A percentile compares a stretch with the other conserved stretches of the same genome.
Evolutionary conservation across 2,888 invertebrate species (phyloP).

Genomic region (Toxonevra muliebris): DNA sequence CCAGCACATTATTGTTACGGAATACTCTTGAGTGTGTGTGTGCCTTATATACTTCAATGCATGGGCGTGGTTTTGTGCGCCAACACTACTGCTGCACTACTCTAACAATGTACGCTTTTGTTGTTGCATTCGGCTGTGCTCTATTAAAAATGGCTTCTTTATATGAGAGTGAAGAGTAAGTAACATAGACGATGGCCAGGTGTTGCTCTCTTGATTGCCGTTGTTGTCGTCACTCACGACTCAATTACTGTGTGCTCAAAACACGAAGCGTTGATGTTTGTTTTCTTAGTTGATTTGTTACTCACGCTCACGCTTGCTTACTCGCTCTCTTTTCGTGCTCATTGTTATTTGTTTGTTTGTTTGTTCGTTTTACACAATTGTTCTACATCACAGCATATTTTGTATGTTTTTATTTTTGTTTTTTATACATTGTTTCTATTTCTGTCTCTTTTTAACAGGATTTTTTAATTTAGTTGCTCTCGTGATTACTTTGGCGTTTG

Average conservation of each 20-base stretch:
- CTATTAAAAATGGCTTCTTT: slow-evolving; percentile 48
- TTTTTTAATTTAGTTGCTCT: slow-evolving; percentile 13
- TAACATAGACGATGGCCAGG: neutral
- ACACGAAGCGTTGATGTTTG: slow-evolving; percentile 38
- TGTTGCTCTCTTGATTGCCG: neutral
- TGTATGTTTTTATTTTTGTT: slow-evolving; percentile 5
- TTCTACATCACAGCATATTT: neutral
- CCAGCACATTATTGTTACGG: neutral
- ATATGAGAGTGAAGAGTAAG: too few relatives aligned
- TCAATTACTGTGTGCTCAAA: slow-evolving; percentile 28
- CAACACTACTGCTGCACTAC: slow-evolving; percentile 27
- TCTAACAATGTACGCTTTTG: slow-evolving; percentile 33
- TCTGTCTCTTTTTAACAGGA: slow-evolving; percentile 13
- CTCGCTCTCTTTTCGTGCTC: slow-evolving; percentile 23
- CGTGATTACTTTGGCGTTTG: slow-evolving; percentile 33
- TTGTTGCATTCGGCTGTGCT: neutral
- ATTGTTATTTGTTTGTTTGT: neutral
- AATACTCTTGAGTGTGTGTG: slow-evolving; percentile 32
- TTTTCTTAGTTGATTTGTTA: slow-evolving; percentile 52
- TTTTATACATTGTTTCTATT: slow-evolving; percentile 19
- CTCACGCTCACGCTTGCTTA: slow-evolving; percentile 29
- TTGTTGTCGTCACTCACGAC: slow-evolving; percentile 31
- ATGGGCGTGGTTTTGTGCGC: slow-evolving; percentile 13
- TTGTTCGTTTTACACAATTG: neutral
- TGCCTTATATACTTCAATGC: slow-evolving; percentile 32